Evolutionary conservation across 2,888 invertebrate species (phyloP).

Genomic region (Troides aeacus): DNA sequence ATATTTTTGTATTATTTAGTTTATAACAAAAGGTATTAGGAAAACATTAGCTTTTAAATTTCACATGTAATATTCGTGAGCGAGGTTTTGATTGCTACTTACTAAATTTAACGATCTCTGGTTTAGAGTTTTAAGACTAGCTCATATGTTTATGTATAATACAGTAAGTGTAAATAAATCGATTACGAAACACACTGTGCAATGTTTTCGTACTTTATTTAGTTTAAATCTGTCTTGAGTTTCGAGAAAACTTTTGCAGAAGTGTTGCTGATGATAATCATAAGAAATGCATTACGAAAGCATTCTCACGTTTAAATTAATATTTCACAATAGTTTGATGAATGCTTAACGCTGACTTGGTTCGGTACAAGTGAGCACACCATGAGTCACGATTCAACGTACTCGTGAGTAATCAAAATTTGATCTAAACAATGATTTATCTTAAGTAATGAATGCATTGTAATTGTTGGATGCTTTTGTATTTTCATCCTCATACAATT

Average conservation of each 20-base stretch:
- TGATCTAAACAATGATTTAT: conserved; percentile 60
- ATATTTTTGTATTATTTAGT: too few species aligned
- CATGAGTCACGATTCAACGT: conserved; percentile 46
- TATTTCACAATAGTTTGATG: conserved; percentile 19
- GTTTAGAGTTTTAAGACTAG: too few species aligned
- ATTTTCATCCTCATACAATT: conserved; percentile 32
- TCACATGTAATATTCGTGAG: too few species aligned
- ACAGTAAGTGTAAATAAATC: too few species aligned
- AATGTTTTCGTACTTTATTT: background rate
- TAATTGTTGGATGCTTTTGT: conserved; percentile 40
- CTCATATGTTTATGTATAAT: too few species aligned
- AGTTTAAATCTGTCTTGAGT: background rate
- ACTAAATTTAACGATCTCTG: too few species aligned
- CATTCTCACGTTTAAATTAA: conserved; percentile 6
- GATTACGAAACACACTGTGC: background rate
- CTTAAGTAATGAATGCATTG: conserved; percentile 61
- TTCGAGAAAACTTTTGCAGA: background rate
- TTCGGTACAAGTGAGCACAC: conserved; percentile 37
- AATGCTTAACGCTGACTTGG: conserved; percentile 15
- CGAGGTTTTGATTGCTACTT: too few species aligned
- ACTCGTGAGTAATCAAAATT: conserved; percentile 61
- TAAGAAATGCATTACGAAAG: conserved; percentile 9
- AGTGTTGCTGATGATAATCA: background rate
- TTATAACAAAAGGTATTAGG: too few species aligned
- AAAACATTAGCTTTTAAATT: too few species aligned